Conservation (phyloP, 35 echinoderm and acorn worm species). For the Lytechinus variegatus region DNA sequence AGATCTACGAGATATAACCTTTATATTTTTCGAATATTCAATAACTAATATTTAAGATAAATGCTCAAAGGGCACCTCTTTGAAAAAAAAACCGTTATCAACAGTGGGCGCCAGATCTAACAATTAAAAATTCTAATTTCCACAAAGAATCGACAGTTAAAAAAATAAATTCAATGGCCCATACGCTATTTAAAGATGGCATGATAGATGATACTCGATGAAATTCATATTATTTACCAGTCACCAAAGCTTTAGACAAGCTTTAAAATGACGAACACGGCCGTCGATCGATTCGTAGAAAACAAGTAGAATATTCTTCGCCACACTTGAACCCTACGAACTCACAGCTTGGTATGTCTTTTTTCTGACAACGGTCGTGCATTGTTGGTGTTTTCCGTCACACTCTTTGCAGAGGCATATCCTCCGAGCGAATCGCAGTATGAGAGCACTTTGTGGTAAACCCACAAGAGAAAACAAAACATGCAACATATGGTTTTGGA, state of each 20-base stretch:
- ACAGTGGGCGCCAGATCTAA: too few species aligned
- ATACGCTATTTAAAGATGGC: neutral
- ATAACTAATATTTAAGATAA: too few species aligned
- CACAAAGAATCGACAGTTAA: too few species aligned
- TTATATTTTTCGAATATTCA: too few species aligned
- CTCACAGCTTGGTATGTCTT: neutral
- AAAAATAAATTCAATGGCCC: too few species aligned
- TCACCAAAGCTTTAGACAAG: neutral
- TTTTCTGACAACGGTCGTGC: neutral
- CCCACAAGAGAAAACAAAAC: neutral
- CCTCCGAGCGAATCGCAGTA: neutral
- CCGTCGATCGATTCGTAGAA: neutral
- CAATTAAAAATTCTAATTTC: too few species aligned
- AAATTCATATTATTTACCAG: too few species aligned
- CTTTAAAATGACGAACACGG: neutral
- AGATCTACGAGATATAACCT: too few species aligned
- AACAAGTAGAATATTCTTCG: neutral
- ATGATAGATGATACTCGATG: neutral
- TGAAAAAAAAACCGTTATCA: too few species aligned
- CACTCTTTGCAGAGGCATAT: too few species aligned
- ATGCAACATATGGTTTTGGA: neutral
- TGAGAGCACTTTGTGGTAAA: neutral
- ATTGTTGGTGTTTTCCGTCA: neutral
- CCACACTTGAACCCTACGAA: neutral
- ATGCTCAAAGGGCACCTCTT: neutral